Percentiles rank a stretch among this genome's conserved stretches.
phyloP scores from a whole-genome alignment of 2,888 invertebrate genomes.

The Deroplatys truncata region DNA sequence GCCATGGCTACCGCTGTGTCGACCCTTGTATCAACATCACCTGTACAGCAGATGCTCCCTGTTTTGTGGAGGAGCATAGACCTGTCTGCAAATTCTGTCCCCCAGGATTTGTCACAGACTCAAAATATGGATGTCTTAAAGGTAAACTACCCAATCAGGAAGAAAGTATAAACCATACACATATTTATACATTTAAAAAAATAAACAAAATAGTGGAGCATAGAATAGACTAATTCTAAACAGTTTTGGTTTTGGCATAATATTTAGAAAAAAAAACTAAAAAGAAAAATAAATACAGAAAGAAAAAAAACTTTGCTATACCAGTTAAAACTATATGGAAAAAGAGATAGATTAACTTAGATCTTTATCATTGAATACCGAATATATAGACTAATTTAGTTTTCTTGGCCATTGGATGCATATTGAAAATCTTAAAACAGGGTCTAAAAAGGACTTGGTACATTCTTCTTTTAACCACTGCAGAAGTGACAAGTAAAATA shows the following conservation, averaged over 20 bases:
- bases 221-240: constrained; percentile 23
- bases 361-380: not conserved
- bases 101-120: constrained; percentile 86
- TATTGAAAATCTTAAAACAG: not conserved
- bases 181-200: not conserved
- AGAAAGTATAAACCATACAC: not conserved
- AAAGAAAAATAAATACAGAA: too few species aligned
- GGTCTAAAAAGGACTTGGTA: constrained; percentile 1
- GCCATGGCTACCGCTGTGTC: constrained; percentile 84
- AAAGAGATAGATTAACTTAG: not conserved
- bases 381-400: not conserved
- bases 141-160: constrained; percentile 59
- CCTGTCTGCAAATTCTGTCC: constrained; percentile 95
- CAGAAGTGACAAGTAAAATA: not conserved
- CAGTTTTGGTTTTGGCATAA: constrained; percentile 21
- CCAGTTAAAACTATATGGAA: not conserved
- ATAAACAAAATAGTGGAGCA: not conserved
- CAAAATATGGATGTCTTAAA: constrained; percentile 92
- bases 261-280: not conserved
- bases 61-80: constrained; percentile 91
- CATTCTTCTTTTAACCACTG: not conserved
- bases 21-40: constrained; percentile 84
- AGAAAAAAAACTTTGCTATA: not conserved
- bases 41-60: constrained; percentile 81
- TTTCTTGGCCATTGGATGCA: not conserved